Conservation (phyloP, 2,113 vertebrate species). For the Neodon shergylaensis region DNA sequence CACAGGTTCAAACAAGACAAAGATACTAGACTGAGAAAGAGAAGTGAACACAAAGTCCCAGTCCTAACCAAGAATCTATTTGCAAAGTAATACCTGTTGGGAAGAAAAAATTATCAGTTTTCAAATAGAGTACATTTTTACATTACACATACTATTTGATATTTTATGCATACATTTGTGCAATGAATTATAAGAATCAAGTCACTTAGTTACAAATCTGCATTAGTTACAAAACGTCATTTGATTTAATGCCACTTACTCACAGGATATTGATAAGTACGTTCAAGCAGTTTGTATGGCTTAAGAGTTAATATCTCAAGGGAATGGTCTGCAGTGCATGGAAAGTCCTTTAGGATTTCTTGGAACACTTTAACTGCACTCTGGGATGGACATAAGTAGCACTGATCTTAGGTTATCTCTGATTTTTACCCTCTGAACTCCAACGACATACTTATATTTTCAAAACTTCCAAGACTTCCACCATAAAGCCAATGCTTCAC, state of each 20-base stretch:
- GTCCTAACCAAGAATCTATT: not conserved
- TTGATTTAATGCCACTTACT: not conserved
- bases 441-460: not conserved
- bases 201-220: not conserved
- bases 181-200: not conserved
- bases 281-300: not conserved
- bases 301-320: not conserved
- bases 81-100: not conserved
- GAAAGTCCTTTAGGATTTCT: constrained; percentile 24
- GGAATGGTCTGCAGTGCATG: not conserved
- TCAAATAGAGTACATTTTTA: not conserved
- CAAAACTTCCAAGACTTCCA: not conserved
- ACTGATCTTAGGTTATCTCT: not conserved
- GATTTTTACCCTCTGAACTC: not conserved
- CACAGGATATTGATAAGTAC: not conserved
- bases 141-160: too few species aligned
- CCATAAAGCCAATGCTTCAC: not conserved
- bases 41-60: not conserved
- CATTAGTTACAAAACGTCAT: not conserved
- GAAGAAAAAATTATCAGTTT: not conserved
- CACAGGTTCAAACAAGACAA: not conserved
- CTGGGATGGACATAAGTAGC: not conserved
- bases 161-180: too few species aligned
- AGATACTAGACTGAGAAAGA: not conserved
- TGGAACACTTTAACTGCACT: not conserved